A percentile compares a stretch with the other conserved stretches of the same genome.
These are phyloP conservation scores for Etheostoma spectabile DNA, from an alignment of 2,113 vertebrate species.

Conservation along the genomic window DNA sequence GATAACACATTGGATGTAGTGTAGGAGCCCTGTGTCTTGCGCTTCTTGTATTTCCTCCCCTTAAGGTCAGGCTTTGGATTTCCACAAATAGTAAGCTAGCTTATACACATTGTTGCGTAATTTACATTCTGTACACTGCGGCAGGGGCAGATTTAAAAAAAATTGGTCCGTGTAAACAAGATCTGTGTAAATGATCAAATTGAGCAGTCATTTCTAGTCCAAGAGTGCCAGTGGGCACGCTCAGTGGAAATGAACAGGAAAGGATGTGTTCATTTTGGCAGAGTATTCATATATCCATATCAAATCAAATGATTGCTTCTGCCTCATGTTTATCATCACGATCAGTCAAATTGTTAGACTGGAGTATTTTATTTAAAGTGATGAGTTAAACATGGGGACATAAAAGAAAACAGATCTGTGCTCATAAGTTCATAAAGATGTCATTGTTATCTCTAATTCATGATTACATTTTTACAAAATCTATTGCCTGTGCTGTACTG, in stretches of 20 bases:
- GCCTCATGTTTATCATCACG: constrained; percentile 33
- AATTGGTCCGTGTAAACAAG: constrained; percentile 47
- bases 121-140: constrained; percentile 27
- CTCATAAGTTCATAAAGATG: constrained; percentile 5
- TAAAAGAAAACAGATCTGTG: background rate
- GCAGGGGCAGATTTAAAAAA: constrained; percentile 16
- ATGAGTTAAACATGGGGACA: background rate
- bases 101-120: constrained; percentile 24
- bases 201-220: constrained; percentile 25
- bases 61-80: constrained; percentile 37
- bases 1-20: constrained; percentile 52
- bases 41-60: constrained; percentile 9
- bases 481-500: background rate
- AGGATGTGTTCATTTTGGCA: constrained; percentile 38
- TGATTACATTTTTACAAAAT: background rate
- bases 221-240: constrained; percentile 31
- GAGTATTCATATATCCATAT: constrained; percentile 41
- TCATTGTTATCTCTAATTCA: background rate
- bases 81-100: constrained; percentile 42
- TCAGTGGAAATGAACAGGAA: constrained; percentile 22
- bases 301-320: constrained; percentile 50
- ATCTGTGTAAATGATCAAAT: constrained; percentile 52
- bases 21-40: constrained; percentile 8
- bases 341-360: constrained; percentile 1
- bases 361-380: constrained; percentile 30